Conservation (phyloP, 2,888 invertebrate genomes). For the Geophilus truncorum region DNA sequence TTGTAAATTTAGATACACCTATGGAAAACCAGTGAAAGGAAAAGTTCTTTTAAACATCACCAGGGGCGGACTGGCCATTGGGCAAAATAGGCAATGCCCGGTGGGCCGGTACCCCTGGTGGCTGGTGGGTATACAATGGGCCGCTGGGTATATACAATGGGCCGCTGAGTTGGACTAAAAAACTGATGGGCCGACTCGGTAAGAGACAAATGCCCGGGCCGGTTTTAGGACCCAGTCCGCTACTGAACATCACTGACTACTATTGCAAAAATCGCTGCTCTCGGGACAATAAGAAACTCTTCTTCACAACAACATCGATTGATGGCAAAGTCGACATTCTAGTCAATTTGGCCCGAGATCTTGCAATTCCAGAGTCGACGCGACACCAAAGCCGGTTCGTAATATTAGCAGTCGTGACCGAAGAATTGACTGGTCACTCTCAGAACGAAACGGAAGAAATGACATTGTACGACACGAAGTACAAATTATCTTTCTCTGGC, state of each 20-base stretch:
- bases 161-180: no score
- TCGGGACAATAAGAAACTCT: neutral
- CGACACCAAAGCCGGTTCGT: slow-evolving; percentile 43
- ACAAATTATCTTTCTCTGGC: slow-evolving; percentile 48
- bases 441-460: slow-evolving; percentile 41
- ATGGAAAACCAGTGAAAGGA: slow-evolving; percentile 38
- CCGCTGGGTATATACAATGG: no score
- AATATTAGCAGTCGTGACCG: slow-evolving; percentile 51
- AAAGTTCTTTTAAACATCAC: slow-evolving; percentile 28
- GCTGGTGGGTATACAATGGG: no score
- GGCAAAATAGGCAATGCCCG: no score
- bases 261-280: slow-evolving; percentile 30
- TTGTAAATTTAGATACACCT: slow-evolving; percentile 42
- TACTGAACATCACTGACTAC: slow-evolving; percentile 25
- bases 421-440: slow-evolving; percentile 48
- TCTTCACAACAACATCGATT: slow-evolving; percentile 28
- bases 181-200: no score
- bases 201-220: no score
- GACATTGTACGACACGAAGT: slow-evolving; percentile 46
- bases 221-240: no score
- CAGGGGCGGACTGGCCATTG: no score
- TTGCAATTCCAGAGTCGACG: slow-evolving; percentile 34
- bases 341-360: slow-evolving; percentile 31
- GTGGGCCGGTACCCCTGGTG: no score
- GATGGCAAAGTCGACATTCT: slow-evolving; percentile 35